Evolutionary conservation across 2,797 vertebrate species (phyloP).

Genomic region (Discoglossus pictus): DNA sequence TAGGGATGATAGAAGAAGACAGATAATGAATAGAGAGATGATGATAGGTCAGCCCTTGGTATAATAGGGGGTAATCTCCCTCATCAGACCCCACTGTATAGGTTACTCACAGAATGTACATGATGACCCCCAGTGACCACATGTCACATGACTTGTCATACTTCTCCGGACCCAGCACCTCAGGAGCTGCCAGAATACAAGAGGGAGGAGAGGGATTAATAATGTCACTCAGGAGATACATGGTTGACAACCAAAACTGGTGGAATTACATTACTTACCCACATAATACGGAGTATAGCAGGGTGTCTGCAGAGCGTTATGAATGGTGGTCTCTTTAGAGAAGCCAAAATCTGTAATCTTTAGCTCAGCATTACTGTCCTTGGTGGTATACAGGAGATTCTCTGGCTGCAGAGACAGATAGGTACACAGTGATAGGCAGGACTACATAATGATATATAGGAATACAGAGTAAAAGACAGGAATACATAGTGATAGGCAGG

Average conservation of each 20-base stretch:
- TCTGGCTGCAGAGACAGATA: slow-evolving; percentile 80
- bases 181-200: slow-evolving; percentile 79
- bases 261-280: slow-evolving; percentile 73
- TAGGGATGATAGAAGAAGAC: no score
- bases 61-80: no score
- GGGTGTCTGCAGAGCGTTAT: slow-evolving; percentile 92
- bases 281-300: slow-evolving; percentile 99
- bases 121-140: slow-evolving; percentile 98
- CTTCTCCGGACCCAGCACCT: slow-evolving; percentile 96
- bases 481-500: no score
- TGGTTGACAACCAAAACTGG: no score
- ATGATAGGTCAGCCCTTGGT: neutral
- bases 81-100: neutral
- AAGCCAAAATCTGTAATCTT: slow-evolving; percentile 98
- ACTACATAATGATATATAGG: slow-evolving; percentile 2
- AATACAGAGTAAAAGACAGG: no score
- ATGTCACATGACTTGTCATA: slow-evolving; percentile 99
- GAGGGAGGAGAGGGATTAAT: slow-evolving; percentile 38
- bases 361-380: slow-evolving; percentile 78
- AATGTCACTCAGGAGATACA: slow-evolving; percentile 6
- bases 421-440: slow-evolving; percentile 47
- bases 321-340: slow-evolving; percentile 92
- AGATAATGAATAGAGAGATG: neutral
- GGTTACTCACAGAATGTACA: slow-evolving; percentile 95
- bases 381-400: slow-evolving; percentile 92